A percentile compares a stretch with the other conserved stretches of the same genome.
phyloP scores from a whole-genome alignment of 1,140 invertebrate species.

The Bursaphelenchus mucronatus region DNA sequence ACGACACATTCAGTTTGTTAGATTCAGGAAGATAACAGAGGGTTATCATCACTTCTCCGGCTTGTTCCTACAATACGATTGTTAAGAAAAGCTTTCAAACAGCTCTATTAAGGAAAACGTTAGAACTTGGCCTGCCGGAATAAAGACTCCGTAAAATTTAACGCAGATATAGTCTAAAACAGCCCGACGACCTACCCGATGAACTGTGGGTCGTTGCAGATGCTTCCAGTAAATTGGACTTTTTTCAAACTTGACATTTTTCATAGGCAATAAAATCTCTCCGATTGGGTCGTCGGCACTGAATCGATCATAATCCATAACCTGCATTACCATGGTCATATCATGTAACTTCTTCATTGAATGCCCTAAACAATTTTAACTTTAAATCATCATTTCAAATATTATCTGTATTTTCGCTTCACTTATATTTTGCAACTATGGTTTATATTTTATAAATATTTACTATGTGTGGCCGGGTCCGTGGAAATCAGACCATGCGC shows the following conservation, averaged over 20 bases:
- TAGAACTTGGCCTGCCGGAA: not conserved
- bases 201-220: slow-evolving; percentile 50
- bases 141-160: no score
- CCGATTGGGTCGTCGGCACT: slow-evolving; percentile 89
- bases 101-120: slow-evolving; percentile 26
- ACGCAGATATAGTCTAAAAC: no score
- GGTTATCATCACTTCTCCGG: slow-evolving; percentile 74
- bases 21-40: slow-evolving; percentile 75
- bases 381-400: slow-evolving; percentile 16
- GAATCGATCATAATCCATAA: slow-evolving; percentile 91
- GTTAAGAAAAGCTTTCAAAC: not conserved
- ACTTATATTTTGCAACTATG: slow-evolving; percentile 18
- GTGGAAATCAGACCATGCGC: slow-evolving; percentile 47
- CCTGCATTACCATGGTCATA: slow-evolving; percentile 83
- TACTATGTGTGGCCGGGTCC: slow-evolving; percentile 38
- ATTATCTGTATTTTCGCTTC: slow-evolving; percentile 13
- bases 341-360: slow-evolving; percentile 86
- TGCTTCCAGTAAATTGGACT: slow-evolving; percentile 57
- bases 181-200: slow-evolving; percentile 26
- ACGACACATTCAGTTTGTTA: slow-evolving; percentile 72
- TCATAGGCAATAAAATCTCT: slow-evolving; percentile 85
- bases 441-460: slow-evolving; percentile 7
- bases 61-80: slow-evolving; percentile 67
- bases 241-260: slow-evolving; percentile 70
- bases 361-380: slow-evolving; percentile 69